Base-by-base conservation (phyloP, 2,797 vertebrate species). In the Alcedo quadribrachys region DNA sequence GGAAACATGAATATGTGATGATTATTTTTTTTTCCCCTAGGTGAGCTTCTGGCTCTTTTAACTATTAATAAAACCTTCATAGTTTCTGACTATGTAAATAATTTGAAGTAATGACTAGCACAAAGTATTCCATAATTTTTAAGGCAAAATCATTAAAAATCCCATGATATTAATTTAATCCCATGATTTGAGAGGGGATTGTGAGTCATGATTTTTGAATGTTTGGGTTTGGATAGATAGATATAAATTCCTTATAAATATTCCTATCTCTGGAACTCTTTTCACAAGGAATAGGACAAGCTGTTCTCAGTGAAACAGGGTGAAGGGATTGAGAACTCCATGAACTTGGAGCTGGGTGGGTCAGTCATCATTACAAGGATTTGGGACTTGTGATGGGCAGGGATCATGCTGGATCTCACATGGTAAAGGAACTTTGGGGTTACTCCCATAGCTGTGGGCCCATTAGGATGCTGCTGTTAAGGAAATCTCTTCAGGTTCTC, bases 121-220 rank as follows among this genome's bases (percentile, higher is more conserved):
- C 9, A 17, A 76, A 76, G 19, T 54, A 25, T 68, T 83, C 65
- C 12, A 3, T 82, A 77, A 42, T n/a, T 75, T 79, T 77, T 35
- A 81, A 81, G 70, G n/a, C 9, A 30, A 10, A 32, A 73, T 66
- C 70, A 51, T 84, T 88, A 53, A 62, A 87, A 90, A 82, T 87
- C 94, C 46, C 75, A 27, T 87, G 75, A 82, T 88, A 89, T 92
- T 96, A 93, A 90, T 94, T 86, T 86, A 93, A 95, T 92, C 94
- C 71, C 60, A 45, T 95, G 90, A 88, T 94, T 93, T 94, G 85
- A 82, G 92, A 91, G 73, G 62, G 75, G 58, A 85, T 87, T 91
- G 55, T 92, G 89, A 96, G 66, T 95, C 93, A 92, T 42, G 40
- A 66, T 91, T 90, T 91, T 85, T 92, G 89, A 95, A 93, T 93